Evolutionary conservation across 1,140 invertebrate species (phyloP).

Genomic region (Chrysoperla carnea): DNA sequence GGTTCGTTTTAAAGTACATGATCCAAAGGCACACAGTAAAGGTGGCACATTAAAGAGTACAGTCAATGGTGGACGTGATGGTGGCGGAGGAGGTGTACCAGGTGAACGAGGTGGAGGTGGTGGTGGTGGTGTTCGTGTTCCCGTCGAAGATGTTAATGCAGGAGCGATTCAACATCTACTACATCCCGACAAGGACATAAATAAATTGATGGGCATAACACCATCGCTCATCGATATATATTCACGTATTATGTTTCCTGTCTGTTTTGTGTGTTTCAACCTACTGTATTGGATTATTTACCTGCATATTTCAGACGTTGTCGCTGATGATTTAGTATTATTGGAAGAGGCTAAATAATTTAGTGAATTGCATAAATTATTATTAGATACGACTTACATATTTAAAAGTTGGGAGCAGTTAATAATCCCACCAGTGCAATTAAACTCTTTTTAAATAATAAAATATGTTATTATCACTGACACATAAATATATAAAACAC

Average conservation of each 20-base stretch:
- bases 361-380: not conserved
- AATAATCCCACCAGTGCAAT: no score
- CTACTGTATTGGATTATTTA: constrained; percentile 98
- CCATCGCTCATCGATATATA: constrained; percentile 95
- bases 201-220: constrained; percentile 76
- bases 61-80: constrained; percentile 56
- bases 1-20: constrained; percentile 85
- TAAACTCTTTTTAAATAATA: no score
- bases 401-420: no score
- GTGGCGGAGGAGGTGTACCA: constrained; percentile 11
- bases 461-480: not conserved
- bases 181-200: constrained; percentile 51
- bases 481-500: not conserved
- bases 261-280: constrained; percentile 94
- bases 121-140: constrained; percentile 21
- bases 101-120: constrained; percentile 15
- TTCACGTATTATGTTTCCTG: constrained; percentile 86
- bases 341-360: constrained; percentile 61
- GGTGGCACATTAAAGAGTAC: constrained; percentile 79
- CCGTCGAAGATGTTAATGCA: constrained; percentile 42
- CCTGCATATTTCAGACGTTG: constrained; percentile 85
- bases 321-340: constrained; percentile 78
- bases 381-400: no score
- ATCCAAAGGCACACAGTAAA: constrained; percentile 81
- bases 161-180: constrained; percentile 54